These are phyloP conservation scores for Pantelozetes paolii DNA, from an alignment of 2,888 invertebrate species.

Conservation along the genomic window DNA sequence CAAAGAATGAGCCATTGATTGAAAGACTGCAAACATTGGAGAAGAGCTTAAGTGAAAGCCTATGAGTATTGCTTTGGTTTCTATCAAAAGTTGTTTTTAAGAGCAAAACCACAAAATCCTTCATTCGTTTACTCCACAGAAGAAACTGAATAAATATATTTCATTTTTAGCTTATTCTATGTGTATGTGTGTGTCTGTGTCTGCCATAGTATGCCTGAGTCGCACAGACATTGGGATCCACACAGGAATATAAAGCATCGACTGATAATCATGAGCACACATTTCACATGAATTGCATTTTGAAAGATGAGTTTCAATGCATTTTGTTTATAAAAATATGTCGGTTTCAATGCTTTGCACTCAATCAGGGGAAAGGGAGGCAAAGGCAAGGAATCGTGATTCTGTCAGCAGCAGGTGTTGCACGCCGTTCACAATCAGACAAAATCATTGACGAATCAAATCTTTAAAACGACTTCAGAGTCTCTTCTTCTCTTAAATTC, in stretches of 20 bases:
- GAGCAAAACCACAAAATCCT: slow-evolving; percentile 18
- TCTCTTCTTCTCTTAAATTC: no score
- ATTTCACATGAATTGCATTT: slow-evolving; percentile 23
- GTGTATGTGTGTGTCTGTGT: not conserved
- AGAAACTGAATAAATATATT: slow-evolving; percentile 33
- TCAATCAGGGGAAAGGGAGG: not conserved
- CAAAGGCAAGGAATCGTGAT: slow-evolving; percentile 12
- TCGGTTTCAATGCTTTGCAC: slow-evolving; percentile 2
- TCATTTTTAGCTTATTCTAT: slow-evolving; percentile 6
- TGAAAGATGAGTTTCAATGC: slow-evolving; percentile 14
- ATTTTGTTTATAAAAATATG: slow-evolving; percentile 18
- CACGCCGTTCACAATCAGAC: slow-evolving; percentile 27
- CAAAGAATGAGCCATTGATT: not conserved
- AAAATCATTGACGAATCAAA: not conserved
- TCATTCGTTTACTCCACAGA: slow-evolving; percentile 9
- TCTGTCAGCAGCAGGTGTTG: slow-evolving; percentile 31
- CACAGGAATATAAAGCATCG: not conserved
- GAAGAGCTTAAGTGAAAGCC: slow-evolving; percentile 26
- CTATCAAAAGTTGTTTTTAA: slow-evolving; percentile 10
- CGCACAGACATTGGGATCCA: not conserved
- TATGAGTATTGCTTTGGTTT: slow-evolving; percentile 6
- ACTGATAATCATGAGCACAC: slow-evolving; percentile 20
- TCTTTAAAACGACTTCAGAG: not conserved
- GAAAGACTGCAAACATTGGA: slow-evolving; percentile 24
- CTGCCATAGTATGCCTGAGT: not conserved